phyloP scores from a whole-genome alignment of 2,888 invertebrate genomes.

The Branchipolynoe longqiensis region DNA sequence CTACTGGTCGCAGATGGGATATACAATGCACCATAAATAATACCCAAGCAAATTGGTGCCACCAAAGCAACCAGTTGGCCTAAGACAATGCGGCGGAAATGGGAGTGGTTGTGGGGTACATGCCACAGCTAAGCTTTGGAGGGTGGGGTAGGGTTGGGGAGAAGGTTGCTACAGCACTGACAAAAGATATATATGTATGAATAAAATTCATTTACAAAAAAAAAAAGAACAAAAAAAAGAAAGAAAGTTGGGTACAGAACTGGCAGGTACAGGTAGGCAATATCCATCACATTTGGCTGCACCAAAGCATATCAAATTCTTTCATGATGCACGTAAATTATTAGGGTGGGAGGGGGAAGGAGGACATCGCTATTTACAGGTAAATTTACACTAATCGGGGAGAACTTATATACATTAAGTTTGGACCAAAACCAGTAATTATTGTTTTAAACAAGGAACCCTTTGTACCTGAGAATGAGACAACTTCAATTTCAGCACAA shows the following conservation, averaged over 20 bases:
- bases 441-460: constrained; percentile 15
- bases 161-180: too few species aligned
- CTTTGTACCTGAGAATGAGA: neutral
- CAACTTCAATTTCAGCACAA: neutral
- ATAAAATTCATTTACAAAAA: too few species aligned
- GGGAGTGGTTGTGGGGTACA: too few species aligned
- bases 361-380: neutral
- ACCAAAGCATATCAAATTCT: constrained; percentile 4
- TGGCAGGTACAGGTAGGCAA: too few species aligned
- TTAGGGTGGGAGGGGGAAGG: too few species aligned
- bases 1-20: constrained; percentile 8
- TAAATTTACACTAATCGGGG: constrained; percentile 26
- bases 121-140: too few species aligned
- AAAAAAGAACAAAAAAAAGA: too few species aligned
- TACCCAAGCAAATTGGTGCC: constrained; percentile 5
- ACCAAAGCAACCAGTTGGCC: constrained; percentile 14
- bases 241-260: too few species aligned
- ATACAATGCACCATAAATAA: constrained; percentile 14
- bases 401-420: constrained; percentile 26
- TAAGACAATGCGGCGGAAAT: neutral
- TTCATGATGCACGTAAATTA: constrained; percentile 36
- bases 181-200: too few species aligned
- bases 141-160: too few species aligned
- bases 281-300: constrained; percentile 40
- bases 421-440: too few species aligned